Evolutionary conservation across 2,888 invertebrate species (phyloP).

Genomic region (Aradus depressus): DNA sequence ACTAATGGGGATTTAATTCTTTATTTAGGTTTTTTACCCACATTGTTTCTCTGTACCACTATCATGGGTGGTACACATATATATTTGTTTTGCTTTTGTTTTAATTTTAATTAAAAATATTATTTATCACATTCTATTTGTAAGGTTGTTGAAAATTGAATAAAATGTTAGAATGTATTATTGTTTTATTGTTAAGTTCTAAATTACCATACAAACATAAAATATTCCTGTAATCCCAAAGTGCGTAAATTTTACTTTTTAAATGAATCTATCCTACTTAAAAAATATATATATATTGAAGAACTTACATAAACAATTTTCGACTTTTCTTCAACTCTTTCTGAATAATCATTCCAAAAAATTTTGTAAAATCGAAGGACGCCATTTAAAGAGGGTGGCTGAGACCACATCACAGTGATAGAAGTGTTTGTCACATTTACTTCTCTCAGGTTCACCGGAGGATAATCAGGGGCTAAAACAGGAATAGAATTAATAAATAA

Average conservation of each 20-base stretch:
- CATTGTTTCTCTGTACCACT: too few relatives aligned
- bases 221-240: too few relatives aligned
- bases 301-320: conserved; percentile 13
- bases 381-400: conserved; percentile 62
- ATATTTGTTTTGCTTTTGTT: too few relatives aligned
- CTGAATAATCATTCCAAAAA: conserved; percentile 38
- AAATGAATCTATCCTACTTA: background rate
- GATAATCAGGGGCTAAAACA: conserved; percentile 38
- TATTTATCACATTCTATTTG: too few relatives aligned
- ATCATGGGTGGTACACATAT: too few relatives aligned
- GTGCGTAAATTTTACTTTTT: background rate
- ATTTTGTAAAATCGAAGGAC: conserved; percentile 56
- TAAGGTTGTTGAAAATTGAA: too few relatives aligned
- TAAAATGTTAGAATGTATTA: too few relatives aligned
- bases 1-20: too few relatives aligned
- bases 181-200: too few relatives aligned
- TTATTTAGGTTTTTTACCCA: too few relatives aligned
- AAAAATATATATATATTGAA: background rate
- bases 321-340: conserved; percentile 17
- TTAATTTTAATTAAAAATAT: too few relatives aligned
- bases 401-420: conserved; percentile 52
- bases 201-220: too few relatives aligned
- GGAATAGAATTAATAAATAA: conserved; percentile 39
- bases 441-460: conserved; percentile 49
- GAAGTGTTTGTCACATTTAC: conserved; percentile 50